Conservation (phyloP, 2,797 vertebrate species). For the Holocentrus rufus region DNA sequence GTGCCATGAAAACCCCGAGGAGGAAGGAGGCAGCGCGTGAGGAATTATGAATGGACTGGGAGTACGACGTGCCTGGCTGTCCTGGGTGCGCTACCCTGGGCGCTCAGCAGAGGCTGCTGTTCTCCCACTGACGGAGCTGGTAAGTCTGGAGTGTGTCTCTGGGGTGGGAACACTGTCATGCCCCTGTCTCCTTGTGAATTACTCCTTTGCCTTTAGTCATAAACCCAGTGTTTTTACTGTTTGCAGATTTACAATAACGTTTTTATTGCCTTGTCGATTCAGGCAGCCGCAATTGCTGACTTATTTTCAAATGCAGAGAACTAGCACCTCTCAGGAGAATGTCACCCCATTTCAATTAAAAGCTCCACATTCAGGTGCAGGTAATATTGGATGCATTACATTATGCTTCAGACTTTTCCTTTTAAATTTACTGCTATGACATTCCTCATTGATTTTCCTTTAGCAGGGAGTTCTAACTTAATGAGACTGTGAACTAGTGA, state of each 20-base stretch:
- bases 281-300: background rate
- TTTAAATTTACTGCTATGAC: background rate
- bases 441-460: too few species aligned
- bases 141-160: conserved; percentile 55
- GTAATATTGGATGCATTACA: background rate
- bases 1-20: conserved; percentile 8
- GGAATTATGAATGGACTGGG: conserved; percentile 74
- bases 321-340: background rate
- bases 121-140: conserved; percentile 54
- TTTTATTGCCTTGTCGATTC: background rate
- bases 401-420: background rate
- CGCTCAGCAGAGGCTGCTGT: conserved; percentile 70
- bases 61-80: conserved; percentile 51
- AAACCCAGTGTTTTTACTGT: background rate
- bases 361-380: background rate
- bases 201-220: background rate
- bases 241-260: background rate
- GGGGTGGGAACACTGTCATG: background rate
- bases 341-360: background rate
- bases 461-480: too few species aligned
- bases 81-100: conserved; percentile 45
- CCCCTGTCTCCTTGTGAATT: background rate
- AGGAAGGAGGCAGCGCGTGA: conserved; percentile 38
- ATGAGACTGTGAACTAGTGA: background rate
- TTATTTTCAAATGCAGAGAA: background rate